Conservation (phyloP, 2,797 vertebrate genomes). For the Clarias pachynema region DNA sequence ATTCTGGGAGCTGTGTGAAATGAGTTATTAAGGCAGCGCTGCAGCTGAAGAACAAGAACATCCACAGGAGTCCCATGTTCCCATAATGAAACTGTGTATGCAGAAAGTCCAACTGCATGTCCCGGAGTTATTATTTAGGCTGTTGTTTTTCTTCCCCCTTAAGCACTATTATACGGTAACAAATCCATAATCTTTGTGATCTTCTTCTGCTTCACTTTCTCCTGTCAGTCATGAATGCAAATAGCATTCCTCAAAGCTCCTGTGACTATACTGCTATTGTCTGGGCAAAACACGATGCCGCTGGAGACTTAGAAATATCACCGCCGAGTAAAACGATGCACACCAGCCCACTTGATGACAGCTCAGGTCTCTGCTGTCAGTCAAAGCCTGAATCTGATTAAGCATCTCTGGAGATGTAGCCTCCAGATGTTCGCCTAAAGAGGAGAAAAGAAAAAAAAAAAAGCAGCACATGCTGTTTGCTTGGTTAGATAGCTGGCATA, state of each 20-base stretch:
- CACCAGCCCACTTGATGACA: constrained; percentile 34
- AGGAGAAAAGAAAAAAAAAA: not conserved
- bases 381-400: constrained; percentile 50
- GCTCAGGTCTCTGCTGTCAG: constrained; percentile 32
- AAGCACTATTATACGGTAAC: constrained; percentile 16
- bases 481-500: not conserved
- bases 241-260: constrained; percentile 30
- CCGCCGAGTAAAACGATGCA: constrained; percentile 22
- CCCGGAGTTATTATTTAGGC: constrained; percentile 27
- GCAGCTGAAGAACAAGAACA: constrained; percentile 10
- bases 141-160: not conserved
- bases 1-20: constrained; percentile 10
- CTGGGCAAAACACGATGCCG: constrained; percentile 21
- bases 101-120: not conserved
- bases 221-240: constrained; percentile 47
- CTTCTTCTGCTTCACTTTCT: not conserved
- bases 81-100: not conserved
- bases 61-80: constrained; percentile 7
- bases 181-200: constrained; percentile 30
- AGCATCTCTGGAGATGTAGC: constrained; percentile 28
- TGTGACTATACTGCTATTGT: constrained; percentile 27
- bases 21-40: constrained; percentile 5
- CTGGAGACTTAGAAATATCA: constrained; percentile 36
- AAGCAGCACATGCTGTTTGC: constrained; percentile 18
- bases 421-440: constrained; percentile 10